phyloP scores from a whole-genome alignment of 1,140 invertebrate species.

The Bombus confusus region DNA sequence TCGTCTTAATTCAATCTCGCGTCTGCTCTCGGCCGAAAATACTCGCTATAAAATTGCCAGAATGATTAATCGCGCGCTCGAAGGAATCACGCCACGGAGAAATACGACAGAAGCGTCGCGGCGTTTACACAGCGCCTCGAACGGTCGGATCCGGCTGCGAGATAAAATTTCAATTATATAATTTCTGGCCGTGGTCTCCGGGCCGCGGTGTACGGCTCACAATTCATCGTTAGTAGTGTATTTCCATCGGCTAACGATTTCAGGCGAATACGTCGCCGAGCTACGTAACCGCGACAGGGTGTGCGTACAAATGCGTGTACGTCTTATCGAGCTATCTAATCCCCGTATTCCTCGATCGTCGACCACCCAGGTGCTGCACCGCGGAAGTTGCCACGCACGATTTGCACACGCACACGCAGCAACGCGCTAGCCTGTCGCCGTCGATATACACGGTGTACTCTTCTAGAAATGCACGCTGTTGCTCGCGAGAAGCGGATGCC shows the following conservation, averaged over 20 bases:
- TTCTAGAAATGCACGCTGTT: neutral
- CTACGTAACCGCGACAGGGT: slow-evolving; percentile 21
- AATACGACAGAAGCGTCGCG: slow-evolving; percentile 10
- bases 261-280: neutral
- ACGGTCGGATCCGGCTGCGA: neutral
- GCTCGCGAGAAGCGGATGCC: too few species aligned
- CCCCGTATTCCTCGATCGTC: slow-evolving; percentile 63
- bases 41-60: neutral
- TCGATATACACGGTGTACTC: slow-evolving; percentile 50
- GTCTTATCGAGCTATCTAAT: slow-evolving; percentile 64
- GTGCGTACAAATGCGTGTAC: slow-evolving; percentile 52
- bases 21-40: neutral
- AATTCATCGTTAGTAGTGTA: slow-evolving; percentile 49
- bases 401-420: slow-evolving; percentile 54
- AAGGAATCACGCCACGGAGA: neutral
- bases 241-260: slow-evolving; percentile 40
- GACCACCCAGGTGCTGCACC: slow-evolving; percentile 64
- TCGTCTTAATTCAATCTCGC: neutral
- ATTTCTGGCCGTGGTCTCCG: neutral
- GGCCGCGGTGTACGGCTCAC: neutral
- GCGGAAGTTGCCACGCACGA: slow-evolving; percentile 67
- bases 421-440: slow-evolving; percentile 25
- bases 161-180: slow-evolving; percentile 53
- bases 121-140: neutral
- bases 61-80: slow-evolving; percentile 2